A percentile compares a stretch with the other conserved stretches of the same genome.
Evolutionary conservation across 2,888 invertebrate species (phyloP).

Genomic region (Pyrrhia umbra): DNA sequence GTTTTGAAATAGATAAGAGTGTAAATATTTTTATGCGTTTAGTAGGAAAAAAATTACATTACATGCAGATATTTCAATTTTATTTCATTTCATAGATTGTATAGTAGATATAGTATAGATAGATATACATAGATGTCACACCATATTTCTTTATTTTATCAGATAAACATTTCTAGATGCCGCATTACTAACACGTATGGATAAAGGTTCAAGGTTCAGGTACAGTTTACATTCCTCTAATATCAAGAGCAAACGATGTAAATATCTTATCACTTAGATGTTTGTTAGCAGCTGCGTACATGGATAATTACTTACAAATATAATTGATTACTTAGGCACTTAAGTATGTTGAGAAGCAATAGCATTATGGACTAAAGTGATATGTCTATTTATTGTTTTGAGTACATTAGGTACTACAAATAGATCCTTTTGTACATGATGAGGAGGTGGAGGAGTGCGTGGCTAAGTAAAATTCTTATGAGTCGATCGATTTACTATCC

Average conservation of each 20-base stretch:
- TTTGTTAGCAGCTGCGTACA: conserved; percentile 18
- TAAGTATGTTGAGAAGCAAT: conserved; percentile 8
- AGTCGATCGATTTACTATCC: too few relatives aligned
- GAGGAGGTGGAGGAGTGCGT: too few relatives aligned
- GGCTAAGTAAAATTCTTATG: too few relatives aligned
- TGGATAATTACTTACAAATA: conserved; percentile 28
- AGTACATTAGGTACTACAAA: too few relatives aligned
- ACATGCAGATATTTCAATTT: too few relatives aligned
- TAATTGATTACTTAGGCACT: conserved; percentile 11
- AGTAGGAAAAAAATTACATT: too few relatives aligned
- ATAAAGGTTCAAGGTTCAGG: conserved; percentile 47
- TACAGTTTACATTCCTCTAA: conserved; percentile 30
- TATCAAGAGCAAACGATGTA: conserved; percentile 36
- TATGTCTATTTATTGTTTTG: neutral
- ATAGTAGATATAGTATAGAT: too few relatives aligned
- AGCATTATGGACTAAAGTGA: neutral
- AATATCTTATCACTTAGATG: conserved; percentile 37
- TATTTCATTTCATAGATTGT: too few relatives aligned
- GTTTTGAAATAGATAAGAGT: too few relatives aligned
- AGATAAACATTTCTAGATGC: conserved; percentile 5
- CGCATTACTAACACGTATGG: conserved; percentile 31
- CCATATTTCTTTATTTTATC: neutral
- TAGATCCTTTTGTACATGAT: too few relatives aligned
- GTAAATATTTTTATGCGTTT: too few relatives aligned
- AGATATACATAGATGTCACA: too few relatives aligned